phyloP scores from a whole-genome alignment of 2,113 vertebrate genomes.

The Camelus dromedarius region DNA sequence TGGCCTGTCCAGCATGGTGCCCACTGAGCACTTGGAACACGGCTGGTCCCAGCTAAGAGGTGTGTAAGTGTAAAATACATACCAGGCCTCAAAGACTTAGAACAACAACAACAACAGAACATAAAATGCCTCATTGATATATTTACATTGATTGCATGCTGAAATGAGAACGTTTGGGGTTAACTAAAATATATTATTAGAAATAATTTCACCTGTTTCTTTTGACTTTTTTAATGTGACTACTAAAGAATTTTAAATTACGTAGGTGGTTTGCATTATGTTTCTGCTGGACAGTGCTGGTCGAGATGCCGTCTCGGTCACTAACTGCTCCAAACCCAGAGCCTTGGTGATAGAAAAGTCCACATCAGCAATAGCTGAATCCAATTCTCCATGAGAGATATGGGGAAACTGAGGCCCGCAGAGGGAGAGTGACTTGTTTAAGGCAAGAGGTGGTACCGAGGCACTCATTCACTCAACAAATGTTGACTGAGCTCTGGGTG shows the following conservation, averaged over 20 bases:
- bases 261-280: neutral
- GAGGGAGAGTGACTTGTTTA: neutral
- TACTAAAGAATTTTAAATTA: neutral
- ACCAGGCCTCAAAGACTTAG: neutral
- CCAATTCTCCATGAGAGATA: neutral
- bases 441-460: neutral
- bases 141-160: neutral
- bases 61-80: neutral
- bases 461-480: neutral
- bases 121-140: neutral
- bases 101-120: neutral
- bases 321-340: neutral
- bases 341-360: neutral
- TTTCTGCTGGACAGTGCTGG: neutral
- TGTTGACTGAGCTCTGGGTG: neutral
- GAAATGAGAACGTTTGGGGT: neutral
- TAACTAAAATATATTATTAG: neutral
- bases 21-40: neutral
- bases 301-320: neutral
- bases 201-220: neutral
- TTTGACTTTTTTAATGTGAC: neutral
- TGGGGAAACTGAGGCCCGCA: neutral
- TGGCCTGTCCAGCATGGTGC: too few species aligned
- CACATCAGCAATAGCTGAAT: neutral
- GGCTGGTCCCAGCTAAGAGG: neutral